Base-by-base conservation (phyloP, 2,888 invertebrate species). In the Elgonia sp. region DNA sequence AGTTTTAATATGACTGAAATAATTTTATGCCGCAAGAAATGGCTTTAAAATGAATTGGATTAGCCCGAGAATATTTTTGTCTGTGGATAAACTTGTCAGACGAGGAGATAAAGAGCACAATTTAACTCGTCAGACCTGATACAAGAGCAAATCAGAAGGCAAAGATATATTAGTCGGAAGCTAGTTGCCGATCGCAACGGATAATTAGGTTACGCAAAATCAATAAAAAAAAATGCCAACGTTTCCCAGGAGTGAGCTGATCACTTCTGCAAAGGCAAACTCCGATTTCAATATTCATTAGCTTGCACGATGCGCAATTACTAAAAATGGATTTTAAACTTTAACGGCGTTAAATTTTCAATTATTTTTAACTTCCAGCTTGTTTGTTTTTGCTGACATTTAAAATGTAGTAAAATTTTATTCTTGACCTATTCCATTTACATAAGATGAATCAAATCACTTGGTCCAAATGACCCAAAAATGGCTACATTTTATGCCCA, bases 11-110 rank as follows among this genome's bases (percentile, higher is more conserved):
- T 5, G 29, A 29, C 29, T 29, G 40, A 65, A 67, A 67, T 79
- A n/a, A 79, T 67, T 50, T 40, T 79, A 20, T 55, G 55, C 18
- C 21, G 55, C n/a, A 55, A 55, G 39, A 67, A 67, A 53, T 42
- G 1, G 37, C 57, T 80, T 69, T 55, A 46, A 69, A 80, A 80
- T 70, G 69, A 80, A 80, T 80, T 80, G 70, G 46, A 80, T 80
- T 80, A 60, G 37, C 42, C 18, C 20, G 8, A 20, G 67, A 53
- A 79, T 73, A 60, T 60, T 73, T 73, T 39, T 50, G 40, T 67
- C 79, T n/a, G n/a, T 21, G 70, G 70, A 70, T 80, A 62, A 80
- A 67, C 60, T 80, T 70, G 69, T 55, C 69, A 21, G 79, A 55
- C 80, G 8, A 29, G 6, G 39, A 60, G 39, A 42, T 70, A 60